Evolutionary conservation across 2,113 vertebrate genomes (phyloP).

Genomic region (Marmota flaviventris): DNA sequence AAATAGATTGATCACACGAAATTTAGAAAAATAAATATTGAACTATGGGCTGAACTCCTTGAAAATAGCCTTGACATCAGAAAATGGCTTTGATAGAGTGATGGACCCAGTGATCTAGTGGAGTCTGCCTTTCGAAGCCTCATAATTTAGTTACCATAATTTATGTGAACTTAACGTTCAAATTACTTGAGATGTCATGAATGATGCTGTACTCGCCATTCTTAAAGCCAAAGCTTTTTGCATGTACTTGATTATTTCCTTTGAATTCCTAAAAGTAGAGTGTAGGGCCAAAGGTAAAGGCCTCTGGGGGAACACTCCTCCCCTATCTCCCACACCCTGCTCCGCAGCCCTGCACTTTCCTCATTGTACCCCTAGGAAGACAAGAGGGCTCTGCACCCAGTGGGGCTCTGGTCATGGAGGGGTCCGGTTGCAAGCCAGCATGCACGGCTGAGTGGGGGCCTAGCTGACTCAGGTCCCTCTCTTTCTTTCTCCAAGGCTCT

Average conservation of each 20-base stretch:
- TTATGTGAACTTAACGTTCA: not conserved
- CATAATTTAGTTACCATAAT: not conserved
- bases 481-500: not conserved
- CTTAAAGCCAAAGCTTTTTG: not conserved
- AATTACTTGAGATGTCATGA: not conserved
- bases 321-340: not conserved
- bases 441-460: too few species aligned
- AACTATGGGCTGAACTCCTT: not conserved
- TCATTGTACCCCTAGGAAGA: not conserved
- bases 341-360: accelerated
- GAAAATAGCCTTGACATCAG: not conserved
- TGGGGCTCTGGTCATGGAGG: not conserved
- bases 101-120: not conserved
- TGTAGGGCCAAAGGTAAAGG: not conserved
- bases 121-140: not conserved
- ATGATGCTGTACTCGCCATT: not conserved
- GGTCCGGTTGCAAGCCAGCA: not conserved
- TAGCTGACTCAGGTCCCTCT: not conserved
- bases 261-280: not conserved
- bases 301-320: not conserved
- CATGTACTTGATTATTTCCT: not conserved
- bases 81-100: not conserved
- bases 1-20: conserved; percentile 45
- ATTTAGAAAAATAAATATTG: conserved; percentile 36
- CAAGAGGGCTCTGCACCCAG: not conserved